A percentile compares a stretch with the other conserved stretches of the same genome.
These are phyloP conservation scores for Cantharis rufa DNA, from an alignment of 2,888 invertebrate genomes.

Conservation along the genomic window DNA sequence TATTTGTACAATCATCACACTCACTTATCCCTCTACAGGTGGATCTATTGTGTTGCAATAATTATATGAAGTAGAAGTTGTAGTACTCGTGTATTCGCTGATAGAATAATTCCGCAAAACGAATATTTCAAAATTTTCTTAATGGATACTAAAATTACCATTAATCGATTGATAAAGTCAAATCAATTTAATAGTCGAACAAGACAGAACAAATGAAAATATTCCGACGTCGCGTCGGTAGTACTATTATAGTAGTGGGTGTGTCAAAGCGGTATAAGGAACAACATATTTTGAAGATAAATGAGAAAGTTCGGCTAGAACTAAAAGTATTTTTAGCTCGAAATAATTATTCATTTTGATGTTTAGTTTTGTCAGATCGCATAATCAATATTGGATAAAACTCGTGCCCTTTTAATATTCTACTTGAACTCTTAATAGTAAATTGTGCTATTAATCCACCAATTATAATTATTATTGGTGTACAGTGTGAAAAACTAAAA, in stretches of 20 bases:
- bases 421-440: not conserved
- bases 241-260: not conserved
- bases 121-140: not conserved
- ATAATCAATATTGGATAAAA: not conserved
- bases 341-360: conserved; percentile 31
- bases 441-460: not conserved
- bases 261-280: conserved; percentile 13
- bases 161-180: not conserved
- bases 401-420: not conserved
- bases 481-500: too few relatives aligned
- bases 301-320: conserved; percentile 10
- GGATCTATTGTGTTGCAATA: not conserved
- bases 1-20: conserved; percentile 14
- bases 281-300: conserved; percentile 10
- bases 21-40: not conserved
- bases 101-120: not conserved
- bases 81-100: not conserved
- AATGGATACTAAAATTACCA: not conserved
- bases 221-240: not conserved
- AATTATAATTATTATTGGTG: too few relatives aligned
- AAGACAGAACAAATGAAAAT: not conserved
- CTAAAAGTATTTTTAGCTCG: conserved; percentile 6
- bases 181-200: not conserved
- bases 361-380: not conserved
- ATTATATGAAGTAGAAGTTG: not conserved